Percentiles rank a stretch among this genome's conserved stretches.
These are phyloP conservation scores for Pao palembangensis DNA, from an alignment of 2,113 vertebrate genomes.

Conservation along the genomic window DNA sequence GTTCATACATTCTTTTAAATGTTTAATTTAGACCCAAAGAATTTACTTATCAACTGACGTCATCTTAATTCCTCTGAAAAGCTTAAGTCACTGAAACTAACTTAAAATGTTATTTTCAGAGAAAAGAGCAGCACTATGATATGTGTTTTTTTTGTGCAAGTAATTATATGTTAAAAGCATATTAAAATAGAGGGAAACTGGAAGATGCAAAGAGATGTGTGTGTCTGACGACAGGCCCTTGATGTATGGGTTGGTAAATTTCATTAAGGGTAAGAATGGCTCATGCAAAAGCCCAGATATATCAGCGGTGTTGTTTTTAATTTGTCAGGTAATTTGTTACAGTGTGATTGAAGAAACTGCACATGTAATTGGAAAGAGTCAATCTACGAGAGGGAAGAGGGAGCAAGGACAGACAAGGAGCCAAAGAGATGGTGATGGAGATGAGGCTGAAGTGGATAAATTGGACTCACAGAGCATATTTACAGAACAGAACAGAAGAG, in stretches of 20 bases:
- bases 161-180: constrained; percentile 60
- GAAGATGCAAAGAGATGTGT: constrained; percentile 34
- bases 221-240: constrained; percentile 56
- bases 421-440: constrained; percentile 23
- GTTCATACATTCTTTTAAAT: constrained; percentile 53
- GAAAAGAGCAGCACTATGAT: constrained; percentile 1
- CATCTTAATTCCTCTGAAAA: constrained; percentile 5
- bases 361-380: constrained; percentile 72
- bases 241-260: constrained; percentile 70
- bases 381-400: constrained; percentile 52
- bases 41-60: constrained; percentile 22
- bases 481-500: constrained; percentile 23
- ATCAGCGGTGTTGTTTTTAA: constrained; percentile 65
- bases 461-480: constrained; percentile 34
- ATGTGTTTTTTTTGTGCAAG: constrained; percentile 56
- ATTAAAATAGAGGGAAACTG: constrained; percentile 56
- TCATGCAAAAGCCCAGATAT: constrained; percentile 61
- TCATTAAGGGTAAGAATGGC: constrained; percentile 68
- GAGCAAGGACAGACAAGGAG: constrained; percentile 37
- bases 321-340: constrained; percentile 75
- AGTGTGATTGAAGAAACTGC: constrained; percentile 71
- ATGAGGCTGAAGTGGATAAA: constrained; percentile 26
- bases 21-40: constrained; percentile 17
- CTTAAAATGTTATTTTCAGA: constrained; percentile 30
- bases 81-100: constrained; percentile 24